phyloP scores from a whole-genome alignment of 2,113 vertebrate species.

The Melanotaenia duboulayi region DNA sequence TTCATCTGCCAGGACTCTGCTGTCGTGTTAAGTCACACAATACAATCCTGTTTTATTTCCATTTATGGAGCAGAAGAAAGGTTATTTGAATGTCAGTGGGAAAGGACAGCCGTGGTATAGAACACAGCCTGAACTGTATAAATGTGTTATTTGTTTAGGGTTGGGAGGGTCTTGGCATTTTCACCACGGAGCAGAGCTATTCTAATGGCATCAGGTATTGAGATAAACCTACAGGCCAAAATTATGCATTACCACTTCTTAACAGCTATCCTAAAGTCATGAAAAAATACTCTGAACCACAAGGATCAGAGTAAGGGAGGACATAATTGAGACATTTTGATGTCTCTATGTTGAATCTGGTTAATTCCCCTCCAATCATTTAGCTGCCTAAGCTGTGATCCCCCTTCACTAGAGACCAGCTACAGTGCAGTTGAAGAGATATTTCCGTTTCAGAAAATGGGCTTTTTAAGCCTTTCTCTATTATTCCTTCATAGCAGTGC shows the following conservation, averaged over 20 bases:
- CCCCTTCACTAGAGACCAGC: conserved; percentile 59
- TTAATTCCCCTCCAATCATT: conserved; percentile 70
- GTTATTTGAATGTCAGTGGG: conserved; percentile 83
- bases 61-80: conserved; percentile 76
- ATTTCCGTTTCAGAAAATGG: conserved; percentile 63
- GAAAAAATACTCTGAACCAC: conserved; percentile 54
- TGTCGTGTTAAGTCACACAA: conserved; percentile 63
- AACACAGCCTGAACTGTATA: conserved; percentile 69
- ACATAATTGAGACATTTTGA: conserved; percentile 71
- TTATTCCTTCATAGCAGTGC: conserved; percentile 63
- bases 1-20: conserved; percentile 64
- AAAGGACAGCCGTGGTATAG: conserved; percentile 70
- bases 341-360: conserved; percentile 59
- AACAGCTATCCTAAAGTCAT: conserved; percentile 59
- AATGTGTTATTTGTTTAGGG: conserved; percentile 78
- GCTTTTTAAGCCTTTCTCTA: conserved; percentile 51
- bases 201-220: conserved; percentile 54
- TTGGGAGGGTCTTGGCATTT: conserved; percentile 66
- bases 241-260: conserved; percentile 36
- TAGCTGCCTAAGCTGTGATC: conserved; percentile 66
- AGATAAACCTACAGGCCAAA: conserved; percentile 63
- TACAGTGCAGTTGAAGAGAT: conserved; percentile 64
- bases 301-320: conserved; percentile 58
- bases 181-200: conserved; percentile 51
- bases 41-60: conserved; percentile 73